Evolutionary conservation across 2,113 vertebrate genomes (phyloP).

Genomic region (Syrmaticus mikado): DNA sequence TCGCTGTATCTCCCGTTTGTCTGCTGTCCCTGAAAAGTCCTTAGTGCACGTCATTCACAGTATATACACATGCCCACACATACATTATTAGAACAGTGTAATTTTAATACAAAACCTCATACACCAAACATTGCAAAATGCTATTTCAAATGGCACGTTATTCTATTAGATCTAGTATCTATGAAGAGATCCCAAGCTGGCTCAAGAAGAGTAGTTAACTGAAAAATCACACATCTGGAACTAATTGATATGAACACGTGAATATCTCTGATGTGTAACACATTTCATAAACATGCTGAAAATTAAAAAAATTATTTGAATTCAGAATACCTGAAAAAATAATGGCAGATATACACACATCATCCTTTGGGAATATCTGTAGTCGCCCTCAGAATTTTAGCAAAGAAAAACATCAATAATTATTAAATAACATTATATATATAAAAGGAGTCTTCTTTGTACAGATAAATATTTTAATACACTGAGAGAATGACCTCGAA

Average conservation of each 20-base stretch:
- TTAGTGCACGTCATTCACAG: neutral
- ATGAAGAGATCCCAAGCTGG: neutral
- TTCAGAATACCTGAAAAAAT: constrained; percentile 10
- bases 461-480: neutral
- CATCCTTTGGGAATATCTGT: neutral
- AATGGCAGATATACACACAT: constrained; percentile 7
- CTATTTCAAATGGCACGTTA: neutral
- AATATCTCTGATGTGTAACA: neutral
- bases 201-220: neutral
- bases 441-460: neutral
- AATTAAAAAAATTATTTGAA: neutral
- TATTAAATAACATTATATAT: neutral
- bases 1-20: neutral
- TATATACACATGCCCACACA: neutral
- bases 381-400: neutral
- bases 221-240: neutral
- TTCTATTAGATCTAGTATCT: neutral
- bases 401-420: neutral
- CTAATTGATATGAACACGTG: neutral
- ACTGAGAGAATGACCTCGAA: neutral
- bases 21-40: neutral
- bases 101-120: neutral
- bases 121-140: neutral
- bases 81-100: neutral
- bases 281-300: neutral